Conservation (phyloP, 2,113 vertebrate species). For the Thalassoma bifasciatum region DNA sequence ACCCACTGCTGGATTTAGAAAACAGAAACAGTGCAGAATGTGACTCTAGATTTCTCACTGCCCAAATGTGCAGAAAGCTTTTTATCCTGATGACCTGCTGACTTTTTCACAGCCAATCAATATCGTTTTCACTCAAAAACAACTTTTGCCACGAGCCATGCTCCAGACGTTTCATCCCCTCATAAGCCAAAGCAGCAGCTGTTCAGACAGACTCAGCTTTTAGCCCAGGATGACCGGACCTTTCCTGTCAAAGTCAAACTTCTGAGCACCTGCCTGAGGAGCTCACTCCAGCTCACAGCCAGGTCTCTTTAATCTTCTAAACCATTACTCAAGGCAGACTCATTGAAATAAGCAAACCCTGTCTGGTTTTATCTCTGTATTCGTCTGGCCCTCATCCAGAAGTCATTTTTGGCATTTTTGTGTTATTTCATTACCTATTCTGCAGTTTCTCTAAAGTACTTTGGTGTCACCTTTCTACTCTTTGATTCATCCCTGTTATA, state of each 20-base stretch:
- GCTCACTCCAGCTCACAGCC: conserved; percentile 12
- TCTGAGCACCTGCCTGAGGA: conserved; percentile 47
- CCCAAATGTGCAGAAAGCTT: conserved; percentile 1
- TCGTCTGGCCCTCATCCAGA: not conserved
- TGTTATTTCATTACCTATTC: no score
- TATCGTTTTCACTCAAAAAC: conserved; percentile 10
- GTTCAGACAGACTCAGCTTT: conserved; percentile 14
- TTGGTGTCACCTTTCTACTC: no score
- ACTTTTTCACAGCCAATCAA: conserved; percentile 2
- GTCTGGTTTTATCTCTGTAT: not conserved
- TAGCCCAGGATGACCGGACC: conserved; percentile 27
- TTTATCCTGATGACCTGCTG: conserved; percentile 2
- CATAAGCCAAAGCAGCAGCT: conserved; percentile 29
- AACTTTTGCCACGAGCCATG: conserved; percentile 23
- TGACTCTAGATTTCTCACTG: not conserved
- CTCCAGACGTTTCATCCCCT: conserved; percentile 40
- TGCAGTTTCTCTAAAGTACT: no score
- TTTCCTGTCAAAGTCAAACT: conserved; percentile 51
- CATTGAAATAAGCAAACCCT: not conserved
- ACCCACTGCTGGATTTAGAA: not conserved
- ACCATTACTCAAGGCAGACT: conserved; percentile 10
- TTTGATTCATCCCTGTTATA: no score
- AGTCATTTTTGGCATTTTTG: no score
- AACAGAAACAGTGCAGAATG: not conserved
- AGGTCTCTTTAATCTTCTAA: conserved; percentile 34